Evolutionary conservation across 2,113 vertebrate species (phyloP).

Genomic region (Xiphorhynchus elegans): DNA sequence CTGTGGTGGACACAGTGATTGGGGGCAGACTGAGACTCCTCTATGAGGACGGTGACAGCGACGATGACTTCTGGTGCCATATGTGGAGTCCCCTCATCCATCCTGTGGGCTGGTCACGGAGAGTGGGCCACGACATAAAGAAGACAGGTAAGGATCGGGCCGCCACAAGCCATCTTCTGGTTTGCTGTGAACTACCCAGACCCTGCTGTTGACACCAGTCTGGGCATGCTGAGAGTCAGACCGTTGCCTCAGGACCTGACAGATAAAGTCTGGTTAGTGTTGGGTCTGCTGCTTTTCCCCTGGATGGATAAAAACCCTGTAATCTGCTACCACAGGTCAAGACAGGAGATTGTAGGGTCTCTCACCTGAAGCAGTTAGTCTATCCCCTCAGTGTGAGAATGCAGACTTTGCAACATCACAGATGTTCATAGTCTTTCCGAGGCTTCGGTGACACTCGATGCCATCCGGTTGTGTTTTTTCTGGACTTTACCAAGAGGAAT

Average conservation of each 20-base stretch:
- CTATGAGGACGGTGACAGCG: slow-evolving; percentile 84
- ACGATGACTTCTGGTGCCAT: slow-evolving; percentile 94
- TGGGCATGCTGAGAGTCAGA: neutral
- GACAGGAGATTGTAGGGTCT: neutral
- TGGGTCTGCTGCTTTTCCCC: neutral
- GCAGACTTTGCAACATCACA: neutral
- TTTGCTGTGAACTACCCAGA: neutral
- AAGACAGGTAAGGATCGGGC: slow-evolving; percentile 68
- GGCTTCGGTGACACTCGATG: neutral
- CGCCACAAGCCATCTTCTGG: neutral
- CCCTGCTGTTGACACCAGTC: neutral
- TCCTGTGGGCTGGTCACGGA: slow-evolving; percentile 90
- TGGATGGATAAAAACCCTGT: neutral
- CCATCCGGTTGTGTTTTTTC: neutral
- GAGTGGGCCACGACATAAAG: slow-evolving; percentile 88
- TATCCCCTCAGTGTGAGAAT: neutral
- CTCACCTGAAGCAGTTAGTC: neutral
- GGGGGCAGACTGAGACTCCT: slow-evolving; percentile 91
- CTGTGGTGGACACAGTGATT: slow-evolving; percentile 83
- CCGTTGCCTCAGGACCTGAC: neutral
- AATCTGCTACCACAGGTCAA: neutral
- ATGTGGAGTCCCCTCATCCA: slow-evolving; percentile 93
- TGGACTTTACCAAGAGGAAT: neutral
- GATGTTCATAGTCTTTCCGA: neutral
- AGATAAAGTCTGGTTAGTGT: neutral